Percentiles rank a stretch among this genome's conserved stretches.
These are phyloP conservation scores for Lycopodina hypogea DNA, from an alignment of 37 sponge, comb jelly and placozoan species.

Conservation along the genomic window DNA sequence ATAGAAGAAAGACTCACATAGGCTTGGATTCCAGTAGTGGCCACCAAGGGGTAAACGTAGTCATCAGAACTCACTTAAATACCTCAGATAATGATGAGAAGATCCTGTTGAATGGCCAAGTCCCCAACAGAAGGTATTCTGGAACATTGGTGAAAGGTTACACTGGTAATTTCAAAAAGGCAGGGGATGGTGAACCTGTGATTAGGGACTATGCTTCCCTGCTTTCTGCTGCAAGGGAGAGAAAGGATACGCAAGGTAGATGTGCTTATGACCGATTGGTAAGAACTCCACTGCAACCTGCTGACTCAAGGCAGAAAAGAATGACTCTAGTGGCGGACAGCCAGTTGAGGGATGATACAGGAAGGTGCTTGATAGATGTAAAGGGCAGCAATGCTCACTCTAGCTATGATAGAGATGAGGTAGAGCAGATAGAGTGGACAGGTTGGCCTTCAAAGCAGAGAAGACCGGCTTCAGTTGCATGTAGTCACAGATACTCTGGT, in stretches of 20 bases:
- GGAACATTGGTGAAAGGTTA: slow-evolving; percentile 32
- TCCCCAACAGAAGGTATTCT: slow-evolving; percentile 24
- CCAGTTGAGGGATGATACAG: not conserved
- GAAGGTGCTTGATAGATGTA: no score
- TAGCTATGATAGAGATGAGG: no score
- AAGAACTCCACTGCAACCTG: not conserved
- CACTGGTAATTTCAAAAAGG: slow-evolving; percentile 2
- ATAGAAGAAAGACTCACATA: slow-evolving; percentile 17
- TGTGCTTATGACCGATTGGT: slow-evolving; percentile 31
- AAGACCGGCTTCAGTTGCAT: no score
- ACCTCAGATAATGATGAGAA: not conserved
- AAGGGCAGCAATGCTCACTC: no score
- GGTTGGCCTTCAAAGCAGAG: not conserved
- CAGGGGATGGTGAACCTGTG: slow-evolving; percentile 32
- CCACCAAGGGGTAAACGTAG: slow-evolving; percentile 7
- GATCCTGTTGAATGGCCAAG: not conserved
- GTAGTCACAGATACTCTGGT: not conserved
- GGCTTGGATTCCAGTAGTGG: slow-evolving; percentile 1
- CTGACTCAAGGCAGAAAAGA: not conserved
- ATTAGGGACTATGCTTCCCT: slow-evolving; percentile 14
- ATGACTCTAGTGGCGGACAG: not conserved
- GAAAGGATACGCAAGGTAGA: slow-evolving; percentile 13
- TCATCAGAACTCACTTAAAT: slow-evolving; percentile 13
- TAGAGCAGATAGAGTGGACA: not conserved
- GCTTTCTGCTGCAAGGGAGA: slow-evolving; percentile 11